Base-by-base conservation (phyloP, 2,113 vertebrate species). In the Recurvirostra avosetta region DNA sequence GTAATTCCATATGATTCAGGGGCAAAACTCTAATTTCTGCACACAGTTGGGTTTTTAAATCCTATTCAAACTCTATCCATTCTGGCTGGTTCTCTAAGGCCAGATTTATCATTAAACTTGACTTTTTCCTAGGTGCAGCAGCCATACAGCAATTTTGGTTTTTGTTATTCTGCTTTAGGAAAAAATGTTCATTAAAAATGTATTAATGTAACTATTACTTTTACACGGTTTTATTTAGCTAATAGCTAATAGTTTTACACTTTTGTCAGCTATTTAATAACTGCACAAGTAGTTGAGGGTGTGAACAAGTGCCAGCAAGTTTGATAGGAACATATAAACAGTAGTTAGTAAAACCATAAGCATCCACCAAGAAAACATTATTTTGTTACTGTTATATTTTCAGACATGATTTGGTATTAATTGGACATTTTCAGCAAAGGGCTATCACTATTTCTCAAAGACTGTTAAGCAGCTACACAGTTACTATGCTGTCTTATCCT, bases 1-100 rank as follows among this genome's bases (percentile, higher is more conserved):
- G 99, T 99, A 99, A 99, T 99, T 99, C 99, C 99, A 99, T 99
- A 99, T 99, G 99, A 99, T 99, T 99, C 99, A 98, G 98, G 99
- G 99, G 98, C 98, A 99, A 99, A 99, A 99, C 99, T 99, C 98
- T 99, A 98, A 99, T 99, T 99, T 99, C 99, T 99, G 98, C 99
- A 99, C 99, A 99, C 99, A 99, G 99, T 99, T 99, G 99, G 99
- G 99, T 99, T 99, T 99, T 99, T 98, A 98, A 98, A 99, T 99
- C 99, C 99, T 99, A 99, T 99, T 99, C 98, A 99, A 98, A 98
- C 98, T 98, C 98, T 98, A 98, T 98, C 97, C 98, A 98, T 99
- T 98, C 98, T 98, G 98, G 98, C 98, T 98, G 98, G 98, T 98
- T 98, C 98, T 98, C 98, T 97, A 97, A 99, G 98, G 98, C 98